Evolutionary conservation across 2,797 vertebrate species (phyloP).

Genomic region (Alauda arvensis): DNA sequence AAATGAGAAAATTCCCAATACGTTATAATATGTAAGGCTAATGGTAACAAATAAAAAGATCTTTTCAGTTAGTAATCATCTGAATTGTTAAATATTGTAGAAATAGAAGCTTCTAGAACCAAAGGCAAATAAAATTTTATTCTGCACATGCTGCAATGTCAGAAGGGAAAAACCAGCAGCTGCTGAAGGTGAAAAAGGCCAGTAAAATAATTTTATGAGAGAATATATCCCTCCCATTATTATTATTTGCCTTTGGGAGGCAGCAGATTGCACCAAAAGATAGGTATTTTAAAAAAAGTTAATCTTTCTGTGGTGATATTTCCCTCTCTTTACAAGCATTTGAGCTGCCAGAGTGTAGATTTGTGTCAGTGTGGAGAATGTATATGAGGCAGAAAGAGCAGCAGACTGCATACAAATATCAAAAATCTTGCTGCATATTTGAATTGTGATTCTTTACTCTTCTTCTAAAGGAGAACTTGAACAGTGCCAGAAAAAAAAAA

Average conservation of each 20-base stretch:
- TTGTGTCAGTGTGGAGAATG: slow-evolving; percentile 1
- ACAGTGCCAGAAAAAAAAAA: background rate
- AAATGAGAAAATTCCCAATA: background rate
- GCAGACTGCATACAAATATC: slow-evolving; percentile 21
- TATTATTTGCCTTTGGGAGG: slow-evolving; percentile 26
- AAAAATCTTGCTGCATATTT: background rate
- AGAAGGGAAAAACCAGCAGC: background rate
- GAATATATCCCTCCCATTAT: background rate
- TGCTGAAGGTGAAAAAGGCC: background rate
- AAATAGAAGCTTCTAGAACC: background rate
- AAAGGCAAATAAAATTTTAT: background rate
- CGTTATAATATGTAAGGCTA: background rate
- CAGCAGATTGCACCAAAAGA: slow-evolving; percentile 4
- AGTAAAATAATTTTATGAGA: slow-evolving; percentile 12
- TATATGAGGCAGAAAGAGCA: background rate
- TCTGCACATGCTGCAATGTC: background rate
- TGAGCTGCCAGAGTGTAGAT: slow-evolving; percentile 12
- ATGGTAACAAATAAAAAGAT: background rate
- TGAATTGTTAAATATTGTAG: background rate
- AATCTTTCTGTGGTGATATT: background rate
- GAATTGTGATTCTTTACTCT: background rate
- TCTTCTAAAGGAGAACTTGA: background rate
- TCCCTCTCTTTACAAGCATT: slow-evolving; percentile 15
- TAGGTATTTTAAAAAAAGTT: background rate
- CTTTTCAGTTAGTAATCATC: background rate